phyloP scores from a whole-genome alignment of 2,113 vertebrate genomes.

The Mormyrus iriodes region DNA sequence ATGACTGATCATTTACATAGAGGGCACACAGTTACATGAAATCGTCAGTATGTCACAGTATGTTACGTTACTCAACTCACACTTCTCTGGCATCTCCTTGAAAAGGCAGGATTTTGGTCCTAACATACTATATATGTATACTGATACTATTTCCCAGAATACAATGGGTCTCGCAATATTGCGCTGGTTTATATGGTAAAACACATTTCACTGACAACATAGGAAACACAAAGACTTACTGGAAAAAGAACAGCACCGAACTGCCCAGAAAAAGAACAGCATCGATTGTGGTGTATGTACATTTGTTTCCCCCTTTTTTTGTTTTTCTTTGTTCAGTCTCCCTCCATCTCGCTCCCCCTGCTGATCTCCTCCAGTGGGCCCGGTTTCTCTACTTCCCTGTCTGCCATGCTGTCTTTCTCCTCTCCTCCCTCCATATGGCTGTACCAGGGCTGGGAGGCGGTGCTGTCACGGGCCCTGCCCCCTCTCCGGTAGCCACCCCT shows the following conservation, averaged over 20 bases:
- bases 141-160: background rate
- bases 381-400: slow-evolving; percentile 52
- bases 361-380: slow-evolving; percentile 64
- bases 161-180: background rate
- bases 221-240: background rate
- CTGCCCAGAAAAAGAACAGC: background rate
- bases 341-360: slow-evolving; percentile 42
- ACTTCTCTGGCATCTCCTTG: background rate
- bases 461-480: slow-evolving; percentile 42
- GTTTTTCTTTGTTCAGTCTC: slow-evolving; percentile 23
- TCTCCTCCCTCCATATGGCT: slow-evolving; percentile 34
- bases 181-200: background rate
- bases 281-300: background rate
- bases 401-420: slow-evolving; percentile 24
- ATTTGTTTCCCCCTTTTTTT: background rate
- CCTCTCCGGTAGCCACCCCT: slow-evolving; percentile 62
- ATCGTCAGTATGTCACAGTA: background rate
- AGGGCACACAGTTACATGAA: background rate
- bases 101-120: background rate
- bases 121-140: no score
- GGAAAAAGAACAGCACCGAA: no score
- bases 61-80: background rate
- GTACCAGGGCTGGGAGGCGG: slow-evolving; percentile 54
- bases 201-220: background rate
- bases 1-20: background rate